A percentile compares a stretch with the other conserved stretches of the same genome.
Conservation (phyloP, 2,888 invertebrate species). For the Phalera bucephala region DNA sequence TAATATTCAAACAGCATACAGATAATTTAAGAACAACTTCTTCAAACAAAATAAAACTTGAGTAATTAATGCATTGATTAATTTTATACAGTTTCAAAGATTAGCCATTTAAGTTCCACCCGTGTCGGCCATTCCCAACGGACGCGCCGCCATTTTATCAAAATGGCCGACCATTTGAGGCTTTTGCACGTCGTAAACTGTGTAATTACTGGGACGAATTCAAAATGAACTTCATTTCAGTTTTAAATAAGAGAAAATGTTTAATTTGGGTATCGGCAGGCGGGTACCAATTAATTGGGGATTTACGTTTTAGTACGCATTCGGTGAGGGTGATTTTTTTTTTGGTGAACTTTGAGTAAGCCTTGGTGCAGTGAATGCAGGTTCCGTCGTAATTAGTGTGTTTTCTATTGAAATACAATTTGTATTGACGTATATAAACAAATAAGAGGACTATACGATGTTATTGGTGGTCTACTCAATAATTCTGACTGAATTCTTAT, state of each 20-base stretch:
- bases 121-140: constrained; percentile 44
- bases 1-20: background rate
- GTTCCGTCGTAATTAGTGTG: constrained; percentile 6
- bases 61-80: constrained; percentile 69
- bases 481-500: no score
- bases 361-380: constrained; percentile 15
- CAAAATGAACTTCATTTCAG: constrained; percentile 78
- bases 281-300: constrained; percentile 76
- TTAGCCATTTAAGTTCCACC: constrained; percentile 59
- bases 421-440: no score
- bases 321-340: constrained; percentile 19
- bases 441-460: no score
- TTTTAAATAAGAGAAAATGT: constrained; percentile 82
- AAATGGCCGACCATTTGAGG: constrained; percentile 52
- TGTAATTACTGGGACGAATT: constrained; percentile 78
- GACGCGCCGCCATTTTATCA: constrained; percentile 56
- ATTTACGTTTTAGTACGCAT: constrained; percentile 55
- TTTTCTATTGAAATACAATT: no score
- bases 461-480: no score
- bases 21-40: constrained; percentile 14
- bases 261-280: constrained; percentile 73
- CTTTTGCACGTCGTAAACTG: constrained; percentile 80
- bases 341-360: constrained; percentile 43
- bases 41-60: constrained; percentile 34
- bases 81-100: constrained; percentile 64